Conservation (phyloP, 2,113 vertebrate species). For the Callaeas wilsoni region DNA sequence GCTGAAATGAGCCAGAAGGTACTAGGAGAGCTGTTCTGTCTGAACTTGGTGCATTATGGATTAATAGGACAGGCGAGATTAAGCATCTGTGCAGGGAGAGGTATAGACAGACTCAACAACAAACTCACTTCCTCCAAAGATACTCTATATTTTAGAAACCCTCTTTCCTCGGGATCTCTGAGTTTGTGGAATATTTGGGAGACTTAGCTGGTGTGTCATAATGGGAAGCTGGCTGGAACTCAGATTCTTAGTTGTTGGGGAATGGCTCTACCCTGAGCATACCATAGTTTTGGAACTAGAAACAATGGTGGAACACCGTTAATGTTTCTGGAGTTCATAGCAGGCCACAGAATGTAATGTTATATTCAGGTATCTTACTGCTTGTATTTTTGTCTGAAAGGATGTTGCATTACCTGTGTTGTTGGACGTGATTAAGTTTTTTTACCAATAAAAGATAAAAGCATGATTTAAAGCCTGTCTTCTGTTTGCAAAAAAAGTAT, state of each 20-base stretch:
- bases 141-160: neutral
- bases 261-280: neutral
- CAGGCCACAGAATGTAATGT: neutral
- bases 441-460: neutral
- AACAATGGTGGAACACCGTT: neutral
- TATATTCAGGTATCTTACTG: neutral
- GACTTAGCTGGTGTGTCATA: neutral
- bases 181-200: neutral
- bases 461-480: neutral
- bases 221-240: neutral
- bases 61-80: neutral
- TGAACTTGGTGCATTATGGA: neutral
- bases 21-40: neutral
- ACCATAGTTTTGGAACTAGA: neutral
- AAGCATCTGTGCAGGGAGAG: fast-evolving
- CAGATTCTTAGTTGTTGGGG: neutral
- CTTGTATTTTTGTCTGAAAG: neutral
- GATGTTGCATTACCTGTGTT: neutral
- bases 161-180: neutral
- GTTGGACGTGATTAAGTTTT: neutral
- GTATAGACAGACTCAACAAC: neutral
- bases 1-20: neutral
- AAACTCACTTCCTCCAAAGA: neutral
- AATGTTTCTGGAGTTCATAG: neutral
- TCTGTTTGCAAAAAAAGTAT: neutral